phyloP scores from a whole-genome alignment of 2,797 vertebrate species.

The Crocodylus rhombifer region DNA sequence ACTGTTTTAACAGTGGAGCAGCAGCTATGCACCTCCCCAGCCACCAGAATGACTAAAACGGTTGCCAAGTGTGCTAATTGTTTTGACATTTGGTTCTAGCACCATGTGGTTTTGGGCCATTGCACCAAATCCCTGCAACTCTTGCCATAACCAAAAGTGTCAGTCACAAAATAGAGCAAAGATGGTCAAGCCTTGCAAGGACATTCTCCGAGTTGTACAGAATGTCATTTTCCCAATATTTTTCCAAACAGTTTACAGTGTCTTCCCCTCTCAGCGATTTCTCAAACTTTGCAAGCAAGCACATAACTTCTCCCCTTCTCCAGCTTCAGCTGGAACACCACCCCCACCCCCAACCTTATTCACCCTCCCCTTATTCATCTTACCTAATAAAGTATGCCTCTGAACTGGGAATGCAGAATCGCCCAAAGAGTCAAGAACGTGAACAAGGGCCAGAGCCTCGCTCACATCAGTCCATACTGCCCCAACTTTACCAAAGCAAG shows the following conservation, averaged over 20 bases:
- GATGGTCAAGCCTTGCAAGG: not conserved
- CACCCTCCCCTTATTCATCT: not conserved
- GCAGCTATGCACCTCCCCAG: not conserved
- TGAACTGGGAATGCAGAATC: not conserved
- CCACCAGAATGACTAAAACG: rapidly evolving
- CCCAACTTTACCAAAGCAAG: not conserved
- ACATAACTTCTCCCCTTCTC: no score
- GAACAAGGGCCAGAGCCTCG: not conserved
- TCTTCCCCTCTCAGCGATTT: not conserved
- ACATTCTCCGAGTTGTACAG: not conserved
- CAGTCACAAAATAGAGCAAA: not conserved
- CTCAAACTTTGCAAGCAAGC: not conserved
- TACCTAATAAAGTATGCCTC: not conserved
- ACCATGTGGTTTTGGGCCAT: not conserved
- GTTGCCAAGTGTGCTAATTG: not conserved
- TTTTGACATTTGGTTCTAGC: rapidly evolving
- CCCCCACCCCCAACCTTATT: no score
- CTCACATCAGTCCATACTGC: not conserved
- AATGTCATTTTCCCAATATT: no score
- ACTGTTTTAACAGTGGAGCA: rapidly evolving
- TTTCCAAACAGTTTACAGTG: not conserved
- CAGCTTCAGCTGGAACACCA: no score
- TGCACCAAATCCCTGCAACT: not conserved
- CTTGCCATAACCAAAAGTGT: not conserved
- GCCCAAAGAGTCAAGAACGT: not conserved